Evolutionary conservation across 2,888 invertebrate genomes (phyloP).

Genomic region (Myopa testacea): DNA sequence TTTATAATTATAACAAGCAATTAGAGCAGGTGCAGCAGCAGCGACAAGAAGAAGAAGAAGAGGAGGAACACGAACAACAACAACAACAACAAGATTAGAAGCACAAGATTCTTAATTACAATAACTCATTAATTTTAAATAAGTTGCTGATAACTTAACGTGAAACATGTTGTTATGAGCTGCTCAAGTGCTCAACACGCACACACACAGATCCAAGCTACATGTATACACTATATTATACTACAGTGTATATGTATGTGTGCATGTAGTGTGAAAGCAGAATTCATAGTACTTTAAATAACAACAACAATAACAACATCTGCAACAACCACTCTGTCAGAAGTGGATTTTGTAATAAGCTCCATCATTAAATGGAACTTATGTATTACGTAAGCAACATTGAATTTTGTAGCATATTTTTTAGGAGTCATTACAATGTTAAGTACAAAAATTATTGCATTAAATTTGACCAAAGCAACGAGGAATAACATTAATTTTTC

Average conservation of each 20-base stretch:
- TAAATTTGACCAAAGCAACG: too few relatives aligned
- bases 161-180: background rate
- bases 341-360: background rate
- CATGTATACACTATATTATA: background rate
- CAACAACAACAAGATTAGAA: background rate
- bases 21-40: background rate
- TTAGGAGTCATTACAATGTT: too few relatives aligned
- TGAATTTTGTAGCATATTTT: too few relatives aligned
- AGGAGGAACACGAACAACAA: background rate
- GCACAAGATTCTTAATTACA: conserved; percentile 16
- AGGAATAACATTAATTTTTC: too few relatives aligned
- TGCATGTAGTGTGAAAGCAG: background rate
- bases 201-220: too few relatives aligned
- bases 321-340: too few relatives aligned
- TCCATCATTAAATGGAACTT: background rate
- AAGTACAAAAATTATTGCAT: too few relatives aligned
- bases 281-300: too few relatives aligned
- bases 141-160: conserved; percentile 1
- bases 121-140: conserved; percentile 25
- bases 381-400: background rate
- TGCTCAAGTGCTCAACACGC: too few relatives aligned
- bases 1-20: background rate
- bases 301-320: too few relatives aligned
- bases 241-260: background rate
- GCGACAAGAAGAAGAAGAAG: background rate